A percentile compares a stretch with the other conserved stretches of the same genome.
These are phyloP conservation scores for Sebastolobus alascanus DNA, from an alignment of 2,797 vertebrate genomes.

Conservation along the genomic window DNA sequence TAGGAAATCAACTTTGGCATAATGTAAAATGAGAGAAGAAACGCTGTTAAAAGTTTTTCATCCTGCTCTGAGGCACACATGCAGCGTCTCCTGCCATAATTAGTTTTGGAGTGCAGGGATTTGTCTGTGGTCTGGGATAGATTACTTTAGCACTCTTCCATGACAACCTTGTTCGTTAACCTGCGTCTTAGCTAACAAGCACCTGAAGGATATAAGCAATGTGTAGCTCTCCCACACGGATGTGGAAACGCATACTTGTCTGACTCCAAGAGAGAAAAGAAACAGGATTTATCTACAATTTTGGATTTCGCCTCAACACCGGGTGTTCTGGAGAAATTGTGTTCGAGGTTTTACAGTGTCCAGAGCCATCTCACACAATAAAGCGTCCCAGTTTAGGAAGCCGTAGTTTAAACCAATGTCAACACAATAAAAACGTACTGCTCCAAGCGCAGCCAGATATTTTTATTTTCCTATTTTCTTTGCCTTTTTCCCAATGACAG, in stretches of 20 bases:
- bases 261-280: constrained; percentile 55
- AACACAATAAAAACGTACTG: constrained; percentile 70
- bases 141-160: constrained; percentile 71
- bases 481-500: constrained; percentile 34
- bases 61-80: constrained; percentile 43
- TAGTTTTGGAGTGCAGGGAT: constrained; percentile 54
- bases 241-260: constrained; percentile 68
- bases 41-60: constrained; percentile 12
- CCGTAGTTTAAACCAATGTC: constrained; percentile 70
- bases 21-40: constrained; percentile 18
- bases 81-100: constrained; percentile 52
- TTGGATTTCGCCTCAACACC: constrained; percentile 67
- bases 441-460: constrained; percentile 37
- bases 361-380: constrained; percentile 55
- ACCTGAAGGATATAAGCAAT: constrained; percentile 58
- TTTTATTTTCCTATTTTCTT: constrained; percentile 59
- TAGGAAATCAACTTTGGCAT: constrained; percentile 9
- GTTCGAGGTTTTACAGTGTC: constrained; percentile 58
- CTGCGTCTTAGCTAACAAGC: constrained; percentile 72
- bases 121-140: constrained; percentile 48
- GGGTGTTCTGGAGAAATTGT: constrained; percentile 55
- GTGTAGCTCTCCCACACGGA: constrained; percentile 56
- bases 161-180: constrained; percentile 63
- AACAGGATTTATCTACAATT: constrained; percentile 68
- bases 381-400: constrained; percentile 60